Evolutionary conservation across 1,140 invertebrate species (phyloP).

Genomic region (Triops longicaudatus): DNA sequence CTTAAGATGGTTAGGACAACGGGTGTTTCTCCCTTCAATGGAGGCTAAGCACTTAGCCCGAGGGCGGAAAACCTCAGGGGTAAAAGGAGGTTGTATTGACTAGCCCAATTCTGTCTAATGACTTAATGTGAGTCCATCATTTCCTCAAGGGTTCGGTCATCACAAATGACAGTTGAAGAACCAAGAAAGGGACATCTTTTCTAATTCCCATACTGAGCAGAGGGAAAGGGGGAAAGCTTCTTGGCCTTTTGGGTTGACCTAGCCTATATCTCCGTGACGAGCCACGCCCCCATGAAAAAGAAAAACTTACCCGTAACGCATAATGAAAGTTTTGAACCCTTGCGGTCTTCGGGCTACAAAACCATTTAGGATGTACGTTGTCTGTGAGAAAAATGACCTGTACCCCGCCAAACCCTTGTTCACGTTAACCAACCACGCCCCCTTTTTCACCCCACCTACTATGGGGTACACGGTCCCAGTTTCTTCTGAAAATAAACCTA

Average conservation of each 20-base stretch:
- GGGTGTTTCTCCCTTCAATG: background rate
- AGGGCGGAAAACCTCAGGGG: background rate
- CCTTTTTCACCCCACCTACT: background rate
- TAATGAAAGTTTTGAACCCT: background rate
- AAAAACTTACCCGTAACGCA: background rate
- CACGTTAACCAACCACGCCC: conserved; percentile 4
- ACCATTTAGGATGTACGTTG: background rate
- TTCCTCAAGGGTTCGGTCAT: background rate
- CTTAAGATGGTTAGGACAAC: too few relatives aligned
- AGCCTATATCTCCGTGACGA: background rate
- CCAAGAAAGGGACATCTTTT: background rate
- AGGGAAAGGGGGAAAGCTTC: background rate
- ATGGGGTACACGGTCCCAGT: background rate
- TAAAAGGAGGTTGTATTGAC: background rate
- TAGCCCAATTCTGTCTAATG: background rate
- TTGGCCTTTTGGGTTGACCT: background rate
- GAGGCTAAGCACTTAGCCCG: background rate
- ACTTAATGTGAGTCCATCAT: conserved; percentile 3
- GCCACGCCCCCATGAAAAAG: background rate
- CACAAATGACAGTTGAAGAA: background rate
- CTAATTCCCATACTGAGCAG: background rate
- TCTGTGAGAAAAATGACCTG: background rate
- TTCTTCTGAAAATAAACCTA: too few relatives aligned
- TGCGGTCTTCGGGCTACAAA: background rate
- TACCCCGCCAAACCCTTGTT: conserved; percentile 5